Conservation (phyloP, 2,113 vertebrate genomes). For the Caloenas nicobarica region DNA sequence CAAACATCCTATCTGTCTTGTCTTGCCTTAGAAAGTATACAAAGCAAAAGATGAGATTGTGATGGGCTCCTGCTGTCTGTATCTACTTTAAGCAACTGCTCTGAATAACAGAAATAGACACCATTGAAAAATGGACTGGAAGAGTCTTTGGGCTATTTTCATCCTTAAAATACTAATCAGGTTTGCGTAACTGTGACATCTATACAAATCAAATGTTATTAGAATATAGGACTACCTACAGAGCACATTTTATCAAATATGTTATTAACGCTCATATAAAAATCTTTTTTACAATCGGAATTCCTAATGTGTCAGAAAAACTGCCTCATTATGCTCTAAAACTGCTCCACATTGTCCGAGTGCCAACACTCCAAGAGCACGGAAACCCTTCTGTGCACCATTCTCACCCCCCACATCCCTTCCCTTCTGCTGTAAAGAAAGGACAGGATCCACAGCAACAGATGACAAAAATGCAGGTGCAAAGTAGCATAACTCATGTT, state of each 20-base stretch:
- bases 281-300: background rate
- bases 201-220: background rate
- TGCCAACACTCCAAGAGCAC: background rate
- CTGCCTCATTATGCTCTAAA: background rate
- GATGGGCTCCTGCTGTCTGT: background rate
- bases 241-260: background rate
- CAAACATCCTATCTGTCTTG: background rate
- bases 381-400: background rate
- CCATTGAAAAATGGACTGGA: background rate
- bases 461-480: rapidly evolving
- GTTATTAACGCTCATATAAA: background rate
- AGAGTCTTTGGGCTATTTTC: background rate
- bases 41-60: background rate
- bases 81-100: background rate
- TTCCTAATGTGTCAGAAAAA: background rate
- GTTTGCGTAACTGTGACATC: background rate
- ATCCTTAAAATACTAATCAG: background rate
- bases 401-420: background rate
- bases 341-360: background rate
- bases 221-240: background rate
- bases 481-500: background rate
- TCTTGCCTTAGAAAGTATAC: background rate
- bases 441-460: background rate
- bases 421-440: background rate
- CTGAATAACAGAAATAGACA: background rate